Percentiles rank a stretch among this genome's conserved stretches.
Evolutionary conservation across 2,113 vertebrate species (phyloP).

Genomic region (Ophiodon elongatus): DNA sequence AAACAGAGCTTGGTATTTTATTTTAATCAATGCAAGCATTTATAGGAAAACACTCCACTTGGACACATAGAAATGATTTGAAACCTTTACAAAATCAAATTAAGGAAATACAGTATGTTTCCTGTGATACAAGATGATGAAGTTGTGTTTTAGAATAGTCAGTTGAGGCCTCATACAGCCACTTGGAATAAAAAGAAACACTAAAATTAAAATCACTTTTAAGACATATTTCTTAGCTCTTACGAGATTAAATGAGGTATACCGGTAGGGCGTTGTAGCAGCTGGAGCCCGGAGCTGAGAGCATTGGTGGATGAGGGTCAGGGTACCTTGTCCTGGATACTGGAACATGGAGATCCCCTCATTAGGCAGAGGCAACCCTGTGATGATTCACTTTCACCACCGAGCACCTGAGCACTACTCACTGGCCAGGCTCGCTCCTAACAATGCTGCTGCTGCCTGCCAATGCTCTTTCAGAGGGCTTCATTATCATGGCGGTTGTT

Average conservation of each 20-base stretch:
- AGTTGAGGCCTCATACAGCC: neutral
- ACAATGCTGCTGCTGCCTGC: slow-evolving; percentile 48
- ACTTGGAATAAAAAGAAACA: neutral
- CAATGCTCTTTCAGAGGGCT: slow-evolving; percentile 34
- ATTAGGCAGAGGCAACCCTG: slow-evolving; percentile 70
- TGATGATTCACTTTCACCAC: slow-evolving; percentile 74
- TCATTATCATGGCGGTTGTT: slow-evolving; percentile 43
- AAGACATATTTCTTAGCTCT: neutral
- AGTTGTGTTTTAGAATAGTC: neutral
- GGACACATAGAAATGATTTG: neutral
- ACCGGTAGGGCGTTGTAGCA: slow-evolving; percentile 34
- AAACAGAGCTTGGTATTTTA: neutral
- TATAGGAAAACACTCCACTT: neutral
- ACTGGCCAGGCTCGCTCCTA: slow-evolving; percentile 10
- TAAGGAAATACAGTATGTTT: neutral
- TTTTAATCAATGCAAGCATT: neutral
- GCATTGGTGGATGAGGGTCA: slow-evolving; percentile 72
- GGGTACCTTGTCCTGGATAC: slow-evolving; percentile 64
- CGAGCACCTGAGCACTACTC: slow-evolving; percentile 77
- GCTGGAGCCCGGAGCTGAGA: slow-evolving; percentile 56
- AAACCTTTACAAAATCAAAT: neutral
- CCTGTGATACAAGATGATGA: neutral
- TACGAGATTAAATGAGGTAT: neutral
- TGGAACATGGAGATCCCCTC: slow-evolving; percentile 72
- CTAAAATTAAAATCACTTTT: neutral